phyloP scores from a whole-genome alignment of 2,113 vertebrate genomes.

The Pachypanchax playfairii region DNA sequence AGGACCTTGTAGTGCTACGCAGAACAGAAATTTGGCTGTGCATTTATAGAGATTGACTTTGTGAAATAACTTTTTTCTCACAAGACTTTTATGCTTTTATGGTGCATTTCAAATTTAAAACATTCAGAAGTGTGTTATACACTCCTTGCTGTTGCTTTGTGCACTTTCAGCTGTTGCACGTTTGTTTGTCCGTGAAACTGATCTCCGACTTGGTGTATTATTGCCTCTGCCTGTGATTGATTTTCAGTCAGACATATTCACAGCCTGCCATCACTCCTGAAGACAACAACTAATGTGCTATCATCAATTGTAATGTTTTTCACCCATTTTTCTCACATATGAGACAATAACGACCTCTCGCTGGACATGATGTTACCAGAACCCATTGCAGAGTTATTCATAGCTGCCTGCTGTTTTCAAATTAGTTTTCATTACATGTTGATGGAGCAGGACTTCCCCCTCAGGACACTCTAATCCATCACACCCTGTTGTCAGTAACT shows the following conservation, averaged over 20 bases:
- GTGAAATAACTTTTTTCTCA: constrained; percentile 11
- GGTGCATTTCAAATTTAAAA: not conserved
- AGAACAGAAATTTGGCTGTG: constrained; percentile 51
- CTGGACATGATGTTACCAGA: constrained; percentile 41
- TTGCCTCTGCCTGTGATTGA: constrained; percentile 57
- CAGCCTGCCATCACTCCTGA: constrained; percentile 61
- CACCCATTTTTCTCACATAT: constrained; percentile 57
- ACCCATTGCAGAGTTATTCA: constrained; percentile 50
- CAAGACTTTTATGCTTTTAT: not conserved
- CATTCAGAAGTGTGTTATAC: not conserved
- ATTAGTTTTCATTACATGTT: constrained; percentile 75
- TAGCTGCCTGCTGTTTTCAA: constrained; percentile 61
- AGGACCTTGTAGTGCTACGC: constrained; percentile 62
- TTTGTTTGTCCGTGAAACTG: not conserved
- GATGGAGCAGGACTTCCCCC: constrained; percentile 69
- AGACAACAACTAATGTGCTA: constrained; percentile 66
- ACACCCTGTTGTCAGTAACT: constrained; percentile 52
- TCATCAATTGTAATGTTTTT: constrained; percentile 68
- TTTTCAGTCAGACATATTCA: constrained; percentile 54
- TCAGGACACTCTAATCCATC: constrained; percentile 67
- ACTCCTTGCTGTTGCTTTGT: not conserved
- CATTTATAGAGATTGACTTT: constrained; percentile 40
- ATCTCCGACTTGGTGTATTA: constrained; percentile 37
- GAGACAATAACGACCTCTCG: constrained; percentile 59
- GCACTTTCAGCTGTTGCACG: not conserved